Evolutionary conservation across 2,888 invertebrate genomes (phyloP).

Genomic region (Lepidonotus clava): DNA sequence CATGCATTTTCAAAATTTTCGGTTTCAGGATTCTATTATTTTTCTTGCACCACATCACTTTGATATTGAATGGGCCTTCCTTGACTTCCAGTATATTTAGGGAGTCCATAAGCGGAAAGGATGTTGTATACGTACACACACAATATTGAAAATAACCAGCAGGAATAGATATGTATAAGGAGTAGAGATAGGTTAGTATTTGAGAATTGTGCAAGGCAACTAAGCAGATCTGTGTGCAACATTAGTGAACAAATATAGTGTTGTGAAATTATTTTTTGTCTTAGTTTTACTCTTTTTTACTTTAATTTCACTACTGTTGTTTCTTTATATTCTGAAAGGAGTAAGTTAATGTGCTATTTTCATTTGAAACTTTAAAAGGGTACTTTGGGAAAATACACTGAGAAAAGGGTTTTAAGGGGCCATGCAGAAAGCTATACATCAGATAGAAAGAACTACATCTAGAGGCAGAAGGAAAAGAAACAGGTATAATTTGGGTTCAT

Average conservation of each 20-base stretch:
- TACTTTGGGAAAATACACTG: too few species aligned
- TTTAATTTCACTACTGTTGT: too few species aligned
- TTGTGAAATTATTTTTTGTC: too few species aligned
- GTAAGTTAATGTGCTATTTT: too few species aligned
- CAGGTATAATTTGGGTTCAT: too few species aligned
- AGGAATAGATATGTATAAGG: not conserved
- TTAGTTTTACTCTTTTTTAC: too few species aligned
- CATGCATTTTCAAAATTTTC: slow-evolving; percentile 19
- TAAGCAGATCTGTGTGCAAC: slow-evolving; percentile 49
- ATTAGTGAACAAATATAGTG: not conserved
- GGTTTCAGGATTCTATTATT: not conserved
- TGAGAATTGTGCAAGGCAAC: slow-evolving; percentile 38
- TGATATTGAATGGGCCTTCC: slow-evolving; percentile 29
- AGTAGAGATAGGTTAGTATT: slow-evolving; percentile 18
- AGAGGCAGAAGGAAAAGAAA: not conserved
- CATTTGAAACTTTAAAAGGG: too few species aligned
- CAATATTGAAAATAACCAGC: not conserved
- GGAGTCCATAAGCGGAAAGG: too few species aligned
- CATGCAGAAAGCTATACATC: not conserved
- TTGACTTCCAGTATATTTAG: too few species aligned
- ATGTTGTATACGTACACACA: not conserved
- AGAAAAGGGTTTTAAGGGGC: not conserved
- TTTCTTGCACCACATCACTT: slow-evolving; percentile 54
- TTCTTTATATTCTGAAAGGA: too few species aligned
- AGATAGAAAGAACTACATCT: slow-evolving; percentile 6